These are phyloP conservation scores for Pyrrhura leucotis DNA, from an alignment of 2,797 vertebrate species.

Conservation along the genomic window DNA sequence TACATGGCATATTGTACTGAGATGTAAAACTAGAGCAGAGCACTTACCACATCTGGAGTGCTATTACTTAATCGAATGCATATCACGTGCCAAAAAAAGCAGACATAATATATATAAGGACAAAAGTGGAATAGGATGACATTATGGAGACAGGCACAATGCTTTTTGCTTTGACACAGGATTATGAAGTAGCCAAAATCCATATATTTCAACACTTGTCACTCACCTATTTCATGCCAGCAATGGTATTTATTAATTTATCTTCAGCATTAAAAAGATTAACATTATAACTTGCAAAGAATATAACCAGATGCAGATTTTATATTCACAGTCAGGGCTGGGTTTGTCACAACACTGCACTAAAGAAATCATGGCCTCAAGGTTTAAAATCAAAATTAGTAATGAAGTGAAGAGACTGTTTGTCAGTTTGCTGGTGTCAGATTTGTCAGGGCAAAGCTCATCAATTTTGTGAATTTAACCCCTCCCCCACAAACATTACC, in stretches of 20 bases:
- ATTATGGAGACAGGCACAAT: background rate
- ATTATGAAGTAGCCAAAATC: background rate
- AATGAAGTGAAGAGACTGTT: background rate
- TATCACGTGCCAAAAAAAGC: background rate
- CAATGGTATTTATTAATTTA: background rate
- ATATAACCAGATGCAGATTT: background rate
- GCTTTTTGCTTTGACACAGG: background rate
- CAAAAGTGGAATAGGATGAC: background rate
- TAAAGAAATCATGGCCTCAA: background rate
- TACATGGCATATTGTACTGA: background rate
- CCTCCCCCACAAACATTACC: background rate
- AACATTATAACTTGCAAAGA: background rate
- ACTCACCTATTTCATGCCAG: background rate
- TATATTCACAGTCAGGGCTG: background rate
- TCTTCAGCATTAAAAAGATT: background rate
- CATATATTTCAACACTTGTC: background rate
- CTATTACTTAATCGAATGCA: conserved; percentile 14
- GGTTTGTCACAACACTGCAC: background rate
- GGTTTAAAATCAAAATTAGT: background rate
- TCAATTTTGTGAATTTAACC: background rate
- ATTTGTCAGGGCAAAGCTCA: background rate
- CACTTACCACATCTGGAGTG: conserved; percentile 15
- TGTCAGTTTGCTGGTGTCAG: background rate
- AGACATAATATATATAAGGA: background rate
- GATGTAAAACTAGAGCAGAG: background rate